phyloP scores from a whole-genome alignment of 1,140 invertebrate species.

The Zaprionus capensis region DNA sequence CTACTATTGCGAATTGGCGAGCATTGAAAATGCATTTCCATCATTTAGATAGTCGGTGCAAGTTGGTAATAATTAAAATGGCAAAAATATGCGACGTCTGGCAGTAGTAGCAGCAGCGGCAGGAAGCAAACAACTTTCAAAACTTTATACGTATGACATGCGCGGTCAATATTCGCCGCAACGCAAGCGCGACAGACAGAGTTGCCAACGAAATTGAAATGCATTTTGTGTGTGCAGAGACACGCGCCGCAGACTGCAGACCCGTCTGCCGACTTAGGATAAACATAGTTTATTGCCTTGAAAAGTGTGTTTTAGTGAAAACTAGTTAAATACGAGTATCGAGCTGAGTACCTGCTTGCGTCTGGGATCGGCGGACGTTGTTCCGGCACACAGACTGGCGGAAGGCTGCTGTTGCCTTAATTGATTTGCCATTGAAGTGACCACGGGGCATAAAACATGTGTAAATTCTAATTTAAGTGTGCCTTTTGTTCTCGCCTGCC shows the following conservation, averaged over 20 bases:
- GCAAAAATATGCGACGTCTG: slow-evolving; percentile 35
- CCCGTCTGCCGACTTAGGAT: slow-evolving; percentile 46
- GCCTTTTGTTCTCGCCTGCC: slow-evolving; percentile 47
- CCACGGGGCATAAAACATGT: slow-evolving; percentile 34
- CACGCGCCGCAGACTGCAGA: slow-evolving; percentile 30
- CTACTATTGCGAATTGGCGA: slow-evolving; percentile 9
- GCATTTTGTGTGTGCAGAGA: slow-evolving; percentile 57
- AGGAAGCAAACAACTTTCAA: slow-evolving; percentile 81
- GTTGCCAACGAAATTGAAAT: slow-evolving; percentile 59
- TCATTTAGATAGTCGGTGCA: slow-evolving; percentile 26
- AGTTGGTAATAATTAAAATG: slow-evolving; percentile 62
- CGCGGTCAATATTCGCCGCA: slow-evolving; percentile 66
- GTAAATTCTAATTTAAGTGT: slow-evolving; percentile 42
- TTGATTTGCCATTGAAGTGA: slow-evolving; percentile 68
- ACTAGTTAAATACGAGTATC: slow-evolving; percentile 54
- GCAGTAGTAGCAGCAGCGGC: slow-evolving; percentile 29
- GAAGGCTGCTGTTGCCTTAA: slow-evolving; percentile 58
- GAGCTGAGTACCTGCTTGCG: slow-evolving; percentile 20
- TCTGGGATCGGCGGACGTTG: neutral
- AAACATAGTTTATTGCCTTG: slow-evolving; percentile 74
- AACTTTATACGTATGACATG: slow-evolving; percentile 72
- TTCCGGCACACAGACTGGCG: slow-evolving; percentile 17
- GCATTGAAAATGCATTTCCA: slow-evolving; percentile 22
- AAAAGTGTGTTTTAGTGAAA: slow-evolving; percentile 69
- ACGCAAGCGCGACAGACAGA: slow-evolving; percentile 11